Evolutionary conservation across 2,113 vertebrate species (phyloP), one percentile per base, ranked within the genome.

Genomic region (Talpa occidentalis): DNA sequence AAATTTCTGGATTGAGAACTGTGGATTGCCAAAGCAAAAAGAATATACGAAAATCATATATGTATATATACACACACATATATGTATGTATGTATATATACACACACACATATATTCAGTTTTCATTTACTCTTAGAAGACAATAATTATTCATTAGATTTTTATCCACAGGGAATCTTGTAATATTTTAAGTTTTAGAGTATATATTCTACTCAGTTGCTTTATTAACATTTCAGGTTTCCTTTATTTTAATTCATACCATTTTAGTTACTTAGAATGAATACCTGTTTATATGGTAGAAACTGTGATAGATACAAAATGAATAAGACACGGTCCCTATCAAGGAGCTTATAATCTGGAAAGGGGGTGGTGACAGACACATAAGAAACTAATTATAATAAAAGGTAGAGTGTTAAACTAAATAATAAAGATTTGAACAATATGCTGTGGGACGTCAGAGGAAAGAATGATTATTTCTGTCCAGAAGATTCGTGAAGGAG

Each of bases 241-340:
- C 76, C 84, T 90, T 93, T 90, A 91, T 97, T 96, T 88, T 78
- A 96, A 95, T 85, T 96, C 59, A 42, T 90, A 77, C 62, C 30
- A 15, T 93, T 97, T 92, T 92, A 96, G 95, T 96, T 93, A 30
- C 78, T 90, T 92, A 96, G 87, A 90, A 26, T 95, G 87, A 94
- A 84, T 97, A 80, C 70, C 79, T 97, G 72, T 22, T 66, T 95
- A 95, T 85, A 80, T 96, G 59, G 42, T 95, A 96, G 95, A 78
- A 90, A 96, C 12, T 93, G 44, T 93, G 76, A 90, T 94, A 96
- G 95, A 73, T 85, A 92, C 73, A 96, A 97, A 96, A 97, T 97
- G 97, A 97, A 97, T 97, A 97, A 97, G 97, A 97, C 97, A 97
- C 97, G 97, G 97, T 97, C 97, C 97, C 97, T 92, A 2, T 95